These are phyloP conservation scores for Esox lucius DNA, from an alignment of 2,797 vertebrate species.

Conservation along the genomic window DNA sequence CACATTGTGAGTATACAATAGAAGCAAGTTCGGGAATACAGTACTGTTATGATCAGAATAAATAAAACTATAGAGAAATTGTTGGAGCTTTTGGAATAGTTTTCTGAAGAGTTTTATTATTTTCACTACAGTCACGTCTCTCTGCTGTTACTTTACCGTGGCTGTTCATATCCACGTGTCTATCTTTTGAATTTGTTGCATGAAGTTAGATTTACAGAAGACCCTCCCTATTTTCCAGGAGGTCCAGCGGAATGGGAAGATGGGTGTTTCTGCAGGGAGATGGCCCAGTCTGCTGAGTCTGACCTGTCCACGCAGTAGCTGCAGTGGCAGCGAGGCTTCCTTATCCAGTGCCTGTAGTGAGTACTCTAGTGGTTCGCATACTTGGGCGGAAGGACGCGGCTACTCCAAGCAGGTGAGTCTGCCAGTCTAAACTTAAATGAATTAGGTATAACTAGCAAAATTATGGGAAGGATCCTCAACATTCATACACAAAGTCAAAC, in stretches of 20 bases:
- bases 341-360: slow-evolving; percentile 87
- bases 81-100: not conserved
- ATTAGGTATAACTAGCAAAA: not conserved
- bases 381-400: slow-evolving; percentile 84
- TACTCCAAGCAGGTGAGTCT: slow-evolving; percentile 78
- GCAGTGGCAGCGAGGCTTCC: slow-evolving; percentile 85
- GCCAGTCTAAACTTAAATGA: not conserved
- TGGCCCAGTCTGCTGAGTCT: slow-evolving; percentile 79
- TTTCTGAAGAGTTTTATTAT: not conserved
- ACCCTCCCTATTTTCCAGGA: slow-evolving; percentile 70
- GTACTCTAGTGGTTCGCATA: slow-evolving; percentile 86
- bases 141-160: not conserved
- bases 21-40: no score
- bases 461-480: not conserved
- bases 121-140: not conserved
- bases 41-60: no score
- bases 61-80: no score
- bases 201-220: not conserved
- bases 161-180: not conserved
- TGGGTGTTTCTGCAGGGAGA: slow-evolving; percentile 70
- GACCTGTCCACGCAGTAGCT: slow-evolving; percentile 82
- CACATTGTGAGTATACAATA: no score
- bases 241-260: slow-evolving; percentile 79
- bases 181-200: not conserved
- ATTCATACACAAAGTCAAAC: not conserved